Percentiles rank a stretch among this genome's conserved stretches.
These are phyloP conservation scores for Myotis findleyi DNA, from an alignment of 2,797 vertebrate species.

Conservation along the genomic window DNA sequence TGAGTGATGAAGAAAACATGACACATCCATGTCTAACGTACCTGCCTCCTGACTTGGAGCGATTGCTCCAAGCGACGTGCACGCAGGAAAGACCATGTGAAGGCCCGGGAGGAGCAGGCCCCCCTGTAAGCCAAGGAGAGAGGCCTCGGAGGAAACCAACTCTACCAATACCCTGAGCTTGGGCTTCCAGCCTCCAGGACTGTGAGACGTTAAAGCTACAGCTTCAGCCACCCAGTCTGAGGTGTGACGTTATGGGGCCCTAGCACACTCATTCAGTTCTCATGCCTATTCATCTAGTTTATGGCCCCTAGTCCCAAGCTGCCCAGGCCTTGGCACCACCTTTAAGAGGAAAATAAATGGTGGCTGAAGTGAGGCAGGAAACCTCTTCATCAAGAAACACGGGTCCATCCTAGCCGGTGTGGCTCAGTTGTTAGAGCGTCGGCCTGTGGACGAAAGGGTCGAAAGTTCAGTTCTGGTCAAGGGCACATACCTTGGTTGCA, in stretches of 20 bases:
- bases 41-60: not conserved
- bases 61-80: not conserved
- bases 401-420: no score
- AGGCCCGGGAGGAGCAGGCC: not conserved
- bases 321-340: not conserved
- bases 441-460: no score
- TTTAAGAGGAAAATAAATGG: not conserved
- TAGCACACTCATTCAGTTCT: not conserved
- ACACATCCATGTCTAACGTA: not conserved
- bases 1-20: constrained; percentile 12
- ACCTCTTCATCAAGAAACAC: not conserved
- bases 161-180: not conserved
- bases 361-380: not conserved
- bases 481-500: no score
- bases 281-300: not conserved
- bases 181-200: not conserved
- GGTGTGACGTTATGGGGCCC: not conserved
- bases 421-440: no score
- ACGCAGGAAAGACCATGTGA: no score
- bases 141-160: not conserved
- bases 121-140: not conserved
- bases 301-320: not conserved
- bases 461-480: no score
- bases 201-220: not conserved
- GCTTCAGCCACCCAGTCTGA: not conserved